Base-by-base conservation (phyloP, 2,888 invertebrate species). In the Coremacera marginata region DNA sequence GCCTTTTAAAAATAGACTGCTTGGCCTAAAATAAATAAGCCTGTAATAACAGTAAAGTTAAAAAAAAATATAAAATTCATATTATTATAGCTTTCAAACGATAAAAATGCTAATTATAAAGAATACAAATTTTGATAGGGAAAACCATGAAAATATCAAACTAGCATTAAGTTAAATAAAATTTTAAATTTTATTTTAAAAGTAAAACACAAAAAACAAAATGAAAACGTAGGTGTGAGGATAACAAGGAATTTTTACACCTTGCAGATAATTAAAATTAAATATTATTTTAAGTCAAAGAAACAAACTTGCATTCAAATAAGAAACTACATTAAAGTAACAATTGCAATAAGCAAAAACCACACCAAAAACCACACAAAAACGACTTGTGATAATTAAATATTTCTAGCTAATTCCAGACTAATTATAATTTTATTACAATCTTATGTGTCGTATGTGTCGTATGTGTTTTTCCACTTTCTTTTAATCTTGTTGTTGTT, bases 361-460 rank as follows among this genome's bases (percentile, higher is more conserved):
- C 11, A 9, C 8, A n/a, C 1, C 25, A 60, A n/a, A 14, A 60
- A 60, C 22, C 25, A 8, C 57, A 22, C 2, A 8, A 19, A 19
- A 22, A 22, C 7, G 8, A 55, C 55, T 7, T 5, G 55, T 55
- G 22, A 19, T 31, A 31, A 34, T 63, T 63, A 34, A 16, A 63
- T 44, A 44, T 34, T 9, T n/a, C 27, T 34, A 31, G 63, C 63
- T 63, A 63, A 63, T 63, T 34, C n/a, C 31, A 16, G n/a, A 27
- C 63, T 63, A 63, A 63, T 63, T 34, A 31, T 31, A 63, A 34
- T 31, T 27, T 62, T 19, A 55, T 55, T 14, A 62, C 62, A 62
- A 62, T 27, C 31, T 19, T 9, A 27, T 16, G 25, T 11, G 11
- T 11, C 8, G 27, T 9, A 27, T 16, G 25, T 11, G 11, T 11